phyloP scores from a whole-genome alignment of 2,888 invertebrate genomes.

The Crossocerus cetratus region DNA sequence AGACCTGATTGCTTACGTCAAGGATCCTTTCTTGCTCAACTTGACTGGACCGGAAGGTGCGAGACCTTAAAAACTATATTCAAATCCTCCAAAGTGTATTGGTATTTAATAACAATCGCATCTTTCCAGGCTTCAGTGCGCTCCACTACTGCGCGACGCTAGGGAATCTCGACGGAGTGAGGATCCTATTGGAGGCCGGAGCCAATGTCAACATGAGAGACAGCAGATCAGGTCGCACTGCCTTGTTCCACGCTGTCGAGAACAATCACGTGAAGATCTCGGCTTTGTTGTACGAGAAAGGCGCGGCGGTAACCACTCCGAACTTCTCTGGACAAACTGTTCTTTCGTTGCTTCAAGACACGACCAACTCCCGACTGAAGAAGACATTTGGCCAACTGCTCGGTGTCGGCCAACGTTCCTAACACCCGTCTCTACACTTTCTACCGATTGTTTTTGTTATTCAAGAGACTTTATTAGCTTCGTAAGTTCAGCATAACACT shows the following conservation, averaged over 20 bases:
- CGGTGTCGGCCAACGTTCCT: too few relatives aligned
- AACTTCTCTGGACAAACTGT: slow-evolving; percentile 69
- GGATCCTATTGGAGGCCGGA: slow-evolving; percentile 55
- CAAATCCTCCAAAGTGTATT: neutral
- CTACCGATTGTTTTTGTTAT: too few relatives aligned
- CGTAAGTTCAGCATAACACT: too few relatives aligned
- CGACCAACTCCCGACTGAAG: slow-evolving; percentile 55
- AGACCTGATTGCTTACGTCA: slow-evolving; percentile 54
- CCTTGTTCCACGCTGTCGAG: slow-evolving; percentile 71
- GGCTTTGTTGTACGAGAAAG: slow-evolving; percentile 53
- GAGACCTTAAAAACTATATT: neutral
- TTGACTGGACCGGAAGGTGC: slow-evolving; percentile 59
- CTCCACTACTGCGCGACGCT: slow-evolving; percentile 69
- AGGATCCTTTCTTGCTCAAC: slow-evolving; percentile 46
- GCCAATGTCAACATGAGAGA: slow-evolving; percentile 67
- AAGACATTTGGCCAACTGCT: slow-evolving; percentile 38
- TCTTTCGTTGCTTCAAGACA: slow-evolving; percentile 58
- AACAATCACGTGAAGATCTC: slow-evolving; percentile 54
- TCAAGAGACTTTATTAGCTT: too few relatives aligned
- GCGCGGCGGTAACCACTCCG: slow-evolving; percentile 61
- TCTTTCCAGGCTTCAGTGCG: slow-evolving; percentile 64
- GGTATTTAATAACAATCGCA: neutral
- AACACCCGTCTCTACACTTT: too few relatives aligned
- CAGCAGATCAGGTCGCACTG: slow-evolving; percentile 68
- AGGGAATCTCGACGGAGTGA: slow-evolving; percentile 59